phyloP scores from a whole-genome alignment of 2,113 vertebrate species.

The Serinus canaria region DNA sequence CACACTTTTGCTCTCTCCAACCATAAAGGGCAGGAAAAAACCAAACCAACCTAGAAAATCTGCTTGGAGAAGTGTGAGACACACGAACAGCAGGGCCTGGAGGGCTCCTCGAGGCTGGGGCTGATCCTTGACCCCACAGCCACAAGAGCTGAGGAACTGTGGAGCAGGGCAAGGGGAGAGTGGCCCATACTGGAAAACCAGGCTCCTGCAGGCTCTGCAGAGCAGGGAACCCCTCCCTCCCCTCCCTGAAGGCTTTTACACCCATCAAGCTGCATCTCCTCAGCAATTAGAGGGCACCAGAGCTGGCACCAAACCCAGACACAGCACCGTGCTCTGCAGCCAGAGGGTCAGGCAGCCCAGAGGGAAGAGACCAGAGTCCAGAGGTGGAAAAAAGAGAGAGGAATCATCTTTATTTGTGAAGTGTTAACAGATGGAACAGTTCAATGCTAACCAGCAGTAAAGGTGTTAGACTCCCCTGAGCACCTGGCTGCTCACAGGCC shows the following conservation, averaged over 20 bases:
- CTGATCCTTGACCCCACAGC: neutral
- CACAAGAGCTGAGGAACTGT: fast-evolving
- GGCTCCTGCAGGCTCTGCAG: fast-evolving
- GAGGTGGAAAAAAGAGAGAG: conserved; percentile 5
- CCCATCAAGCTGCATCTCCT: neutral
- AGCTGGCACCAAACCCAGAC: neutral
- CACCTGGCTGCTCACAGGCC: neutral
- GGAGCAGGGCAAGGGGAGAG: fast-evolving
- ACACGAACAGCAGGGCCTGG: fast-evolving
- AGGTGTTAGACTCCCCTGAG: neutral
- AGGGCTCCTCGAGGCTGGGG: fast-evolving
- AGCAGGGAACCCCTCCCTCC: fast-evolving
- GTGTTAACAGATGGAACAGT: conserved; percentile 46
- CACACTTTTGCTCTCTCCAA: fast-evolving
- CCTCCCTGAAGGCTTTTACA: neutral
- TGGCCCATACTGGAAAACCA: fast-evolving
- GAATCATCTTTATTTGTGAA: conserved; percentile 64
- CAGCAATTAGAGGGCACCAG: neutral
- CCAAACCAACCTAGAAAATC: neutral
- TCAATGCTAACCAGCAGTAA: neutral
- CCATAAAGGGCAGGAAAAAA: fast-evolving
- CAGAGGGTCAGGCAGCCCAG: neutral
- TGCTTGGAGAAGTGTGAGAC: fast-evolving
- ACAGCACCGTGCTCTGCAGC: fast-evolving
- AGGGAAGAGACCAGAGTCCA: neutral